Evolutionary conservation across 1,140 invertebrate genomes (phyloP), one percentile per base, ranked within the genome.

Genomic region (Asobara japonica): DNA sequence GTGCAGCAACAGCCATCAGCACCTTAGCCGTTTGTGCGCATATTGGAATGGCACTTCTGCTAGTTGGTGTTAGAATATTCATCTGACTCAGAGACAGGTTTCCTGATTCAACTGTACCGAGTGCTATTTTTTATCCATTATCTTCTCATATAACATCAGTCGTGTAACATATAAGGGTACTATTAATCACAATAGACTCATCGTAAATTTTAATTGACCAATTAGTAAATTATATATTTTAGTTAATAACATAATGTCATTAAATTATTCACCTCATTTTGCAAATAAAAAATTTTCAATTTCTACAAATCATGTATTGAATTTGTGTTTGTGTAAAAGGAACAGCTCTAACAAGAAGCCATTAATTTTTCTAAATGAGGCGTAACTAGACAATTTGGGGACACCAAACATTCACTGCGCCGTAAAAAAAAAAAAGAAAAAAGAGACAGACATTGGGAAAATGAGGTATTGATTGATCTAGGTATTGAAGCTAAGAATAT

Each of bases 11-110:
- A 0, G 62, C 78, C 4, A 11, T 82, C 2, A 75, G 70, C n/a
- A 80, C 72, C 2, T 68, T 83, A 3, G 79, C 75, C 0, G 75
- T 75, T 6, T 81, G 72, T 20, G 62, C 83, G 29, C 82, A 87
- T 36, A 29, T 86, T 3, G 82, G 74, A 0, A 68, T 86, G 2
- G 65, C 79, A 5, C 71, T 86, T 3, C 6, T 79, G 13, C 74
- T 80, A 1, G 69, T 78, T 11, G 65, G 73, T 16, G 27, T 81
- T 1, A 74, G 79, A 2, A 60, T 66, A 29, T 80, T 80, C 20
- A 68, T 83, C 67, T 84, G 76, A 84, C 68, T 77, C 29, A 31
- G 25, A 22, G 18, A 11, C 25, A 6, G 13, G 11, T 27, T 56
- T 25, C 51, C 20, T 3, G 20, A 56, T 13, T 7, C 20, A 20